phyloP scores from a whole-genome alignment of 30 jellyfish, hydroid and myxozoan species.

The Hydra vulgaris region DNA sequence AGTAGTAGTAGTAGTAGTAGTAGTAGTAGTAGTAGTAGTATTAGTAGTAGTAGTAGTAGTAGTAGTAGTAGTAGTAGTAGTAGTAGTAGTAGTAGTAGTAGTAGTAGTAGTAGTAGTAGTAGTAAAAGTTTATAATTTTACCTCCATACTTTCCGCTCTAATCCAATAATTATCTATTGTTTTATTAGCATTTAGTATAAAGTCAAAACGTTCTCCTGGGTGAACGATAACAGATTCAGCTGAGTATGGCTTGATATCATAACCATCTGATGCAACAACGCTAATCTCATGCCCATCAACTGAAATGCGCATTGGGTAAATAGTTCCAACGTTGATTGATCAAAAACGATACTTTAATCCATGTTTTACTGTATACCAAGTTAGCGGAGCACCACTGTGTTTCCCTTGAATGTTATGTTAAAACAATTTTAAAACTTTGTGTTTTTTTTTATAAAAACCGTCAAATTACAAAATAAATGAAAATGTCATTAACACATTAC shows the following conservation, averaged over 20 bases:
- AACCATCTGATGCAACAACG: constrained; percentile 70
- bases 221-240: constrained; percentile 65
- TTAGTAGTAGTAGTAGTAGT: too few species aligned
- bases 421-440: not conserved
- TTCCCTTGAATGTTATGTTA: constrained; percentile 25
- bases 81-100: too few species aligned
- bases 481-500: too few species aligned
- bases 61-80: too few species aligned
- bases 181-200: constrained; percentile 63
- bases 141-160: constrained; percentile 83
- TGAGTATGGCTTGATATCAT: constrained; percentile 37
- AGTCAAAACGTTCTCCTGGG: constrained; percentile 90
- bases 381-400: constrained; percentile 47
- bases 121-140: too few species aligned
- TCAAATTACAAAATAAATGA: too few species aligned
- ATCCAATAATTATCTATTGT: constrained; percentile 71
- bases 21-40: too few species aligned
- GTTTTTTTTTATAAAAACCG: too few species aligned
- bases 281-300: constrained; percentile 72
- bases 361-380: constrained; percentile 48
- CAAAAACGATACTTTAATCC: constrained; percentile 77
- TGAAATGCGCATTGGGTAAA: constrained; percentile 73
- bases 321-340: constrained; percentile 69
- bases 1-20: too few species aligned
- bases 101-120: too few species aligned